A percentile compares a stretch with the other conserved stretches of the same genome.
These are phyloP conservation scores for Drosophila erecta DNA, from an alignment of 1,140 invertebrate species.

Conservation along the genomic window DNA sequence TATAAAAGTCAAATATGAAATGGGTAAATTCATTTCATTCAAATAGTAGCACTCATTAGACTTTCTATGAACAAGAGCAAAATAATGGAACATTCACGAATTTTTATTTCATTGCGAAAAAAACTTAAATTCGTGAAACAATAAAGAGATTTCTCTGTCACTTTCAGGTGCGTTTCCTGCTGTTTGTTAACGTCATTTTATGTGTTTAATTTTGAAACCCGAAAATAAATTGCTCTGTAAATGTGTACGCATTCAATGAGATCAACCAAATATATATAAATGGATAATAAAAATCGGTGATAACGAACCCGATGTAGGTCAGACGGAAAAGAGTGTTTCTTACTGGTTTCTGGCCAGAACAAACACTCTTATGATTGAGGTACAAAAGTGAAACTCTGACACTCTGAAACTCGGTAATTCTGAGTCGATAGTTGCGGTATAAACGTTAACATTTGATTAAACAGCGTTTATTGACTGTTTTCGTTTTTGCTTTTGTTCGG, in stretches of 20 bases:
- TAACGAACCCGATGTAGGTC: conserved; percentile 64
- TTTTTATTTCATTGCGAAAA: background rate
- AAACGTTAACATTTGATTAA: conserved; percentile 80
- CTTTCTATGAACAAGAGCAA: conserved; percentile 2
- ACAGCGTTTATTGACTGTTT: conserved; percentile 70
- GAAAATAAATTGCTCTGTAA: conserved; percentile 14
- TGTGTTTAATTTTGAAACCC: conserved; percentile 3
- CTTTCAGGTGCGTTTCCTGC: conserved; percentile 24
- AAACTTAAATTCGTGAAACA: conserved; percentile 1
- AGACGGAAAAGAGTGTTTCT: conserved; percentile 39
- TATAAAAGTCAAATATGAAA: background rate
- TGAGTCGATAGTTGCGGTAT: conserved; percentile 23
- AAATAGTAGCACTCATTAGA: conserved; percentile 2
- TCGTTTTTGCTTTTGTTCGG: conserved; percentile 50
- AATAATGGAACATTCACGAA: background rate
- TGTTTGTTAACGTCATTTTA: conserved; percentile 18
- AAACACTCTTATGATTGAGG: conserved; percentile 42
- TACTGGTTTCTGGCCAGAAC: conserved; percentile 45
- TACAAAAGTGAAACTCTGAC: conserved; percentile 67
- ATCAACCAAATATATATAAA: conserved; percentile 38
- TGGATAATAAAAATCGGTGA: conserved; percentile 55
- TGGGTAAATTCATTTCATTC: background rate
- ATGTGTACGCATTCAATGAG: conserved; percentile 27
- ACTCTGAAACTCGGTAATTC: conserved; percentile 51
- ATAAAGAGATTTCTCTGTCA: conserved; percentile 15